Evolutionary conservation across 2,797 vertebrate genomes (phyloP).

Genomic region (Pseudomugil gertrudae): DNA sequence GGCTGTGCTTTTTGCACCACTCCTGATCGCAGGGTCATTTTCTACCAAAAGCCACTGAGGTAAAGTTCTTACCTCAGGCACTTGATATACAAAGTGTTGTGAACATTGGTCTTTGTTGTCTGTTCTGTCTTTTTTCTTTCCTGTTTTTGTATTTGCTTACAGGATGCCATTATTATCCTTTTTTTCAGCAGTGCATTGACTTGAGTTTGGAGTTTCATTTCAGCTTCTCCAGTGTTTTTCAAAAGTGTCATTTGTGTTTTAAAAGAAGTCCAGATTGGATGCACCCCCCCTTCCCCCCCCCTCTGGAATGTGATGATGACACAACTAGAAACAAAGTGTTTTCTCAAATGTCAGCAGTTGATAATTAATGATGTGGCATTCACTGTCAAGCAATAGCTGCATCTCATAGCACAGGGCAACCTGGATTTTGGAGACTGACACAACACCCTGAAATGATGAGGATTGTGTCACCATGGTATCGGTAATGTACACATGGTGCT

Average conservation of each 20-base stretch:
- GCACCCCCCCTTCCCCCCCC: not conserved
- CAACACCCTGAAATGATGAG: not conserved
- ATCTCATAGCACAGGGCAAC: conserved; percentile 1
- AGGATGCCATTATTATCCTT: not conserved
- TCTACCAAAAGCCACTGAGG: conserved; percentile 7
- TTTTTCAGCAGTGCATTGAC: not conserved
- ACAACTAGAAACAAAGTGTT: conserved; percentile 4
- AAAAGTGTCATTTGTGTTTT: not conserved
- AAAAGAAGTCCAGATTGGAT: conserved; percentile 1
- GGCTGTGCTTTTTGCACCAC: too few species aligned
- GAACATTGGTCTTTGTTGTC: conserved; percentile 15
- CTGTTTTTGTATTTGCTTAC: conserved; percentile 11
- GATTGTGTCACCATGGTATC: conserved; percentile 3
- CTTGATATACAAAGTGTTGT: conserved; percentile 21
- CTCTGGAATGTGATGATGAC: not conserved
- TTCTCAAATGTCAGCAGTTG: conserved; percentile 25
- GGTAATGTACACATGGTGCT: not conserved
- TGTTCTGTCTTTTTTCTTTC: not conserved
- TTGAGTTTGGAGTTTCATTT: conserved; percentile 9
- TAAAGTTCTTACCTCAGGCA: conserved; percentile 31
- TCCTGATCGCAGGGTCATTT: conserved; percentile 8
- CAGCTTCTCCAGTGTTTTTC: not conserved
- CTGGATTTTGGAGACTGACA: not conserved
- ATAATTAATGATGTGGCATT: not conserved
- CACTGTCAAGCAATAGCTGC: conserved; percentile 19